Evolutionary conservation across 1,140 invertebrate species (phyloP).

Genomic region (Lanistes nyassanus): DNA sequence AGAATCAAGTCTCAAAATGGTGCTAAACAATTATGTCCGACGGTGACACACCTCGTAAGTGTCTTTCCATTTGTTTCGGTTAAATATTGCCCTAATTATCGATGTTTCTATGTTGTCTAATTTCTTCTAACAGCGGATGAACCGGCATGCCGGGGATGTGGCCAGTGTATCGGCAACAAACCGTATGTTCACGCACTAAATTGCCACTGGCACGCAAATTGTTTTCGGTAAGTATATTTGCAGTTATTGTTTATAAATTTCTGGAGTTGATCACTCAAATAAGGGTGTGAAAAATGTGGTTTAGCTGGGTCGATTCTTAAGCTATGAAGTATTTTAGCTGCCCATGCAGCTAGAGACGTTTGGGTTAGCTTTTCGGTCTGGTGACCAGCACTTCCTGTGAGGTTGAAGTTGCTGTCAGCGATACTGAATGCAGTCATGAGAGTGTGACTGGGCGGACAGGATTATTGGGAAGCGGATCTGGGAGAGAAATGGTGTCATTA

Average conservation of each 20-base stretch:
- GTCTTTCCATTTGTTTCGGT: too few species aligned
- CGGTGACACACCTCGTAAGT: conserved; percentile 3
- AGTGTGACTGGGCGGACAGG: too few species aligned
- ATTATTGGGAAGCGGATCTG: neutral
- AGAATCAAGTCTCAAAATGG: neutral
- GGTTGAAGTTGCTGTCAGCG: neutral
- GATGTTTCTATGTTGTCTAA: neutral
- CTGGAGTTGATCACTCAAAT: neutral
- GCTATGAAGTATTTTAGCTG: neutral
- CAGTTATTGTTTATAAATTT: neutral
- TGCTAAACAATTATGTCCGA: neutral
- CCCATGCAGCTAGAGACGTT: neutral
- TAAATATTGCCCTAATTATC: too few species aligned
- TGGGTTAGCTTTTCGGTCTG: neutral
- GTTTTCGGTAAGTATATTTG: conserved; percentile 42
- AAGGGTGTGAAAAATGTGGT: neutral
- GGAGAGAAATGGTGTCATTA: neutral
- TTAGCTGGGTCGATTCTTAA: neutral
- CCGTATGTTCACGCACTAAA: conserved; percentile 45
- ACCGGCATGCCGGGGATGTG: conserved; percentile 40
- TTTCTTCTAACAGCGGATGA: conserved; percentile 22
- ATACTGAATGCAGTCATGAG: neutral
- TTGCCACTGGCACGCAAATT: conserved; percentile 42
- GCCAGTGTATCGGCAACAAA: conserved; percentile 30
- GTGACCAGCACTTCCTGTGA: neutral